phyloP scores from a whole-genome alignment of 2,113 vertebrate genomes.

The Ptilonorhynchus violaceus region DNA sequence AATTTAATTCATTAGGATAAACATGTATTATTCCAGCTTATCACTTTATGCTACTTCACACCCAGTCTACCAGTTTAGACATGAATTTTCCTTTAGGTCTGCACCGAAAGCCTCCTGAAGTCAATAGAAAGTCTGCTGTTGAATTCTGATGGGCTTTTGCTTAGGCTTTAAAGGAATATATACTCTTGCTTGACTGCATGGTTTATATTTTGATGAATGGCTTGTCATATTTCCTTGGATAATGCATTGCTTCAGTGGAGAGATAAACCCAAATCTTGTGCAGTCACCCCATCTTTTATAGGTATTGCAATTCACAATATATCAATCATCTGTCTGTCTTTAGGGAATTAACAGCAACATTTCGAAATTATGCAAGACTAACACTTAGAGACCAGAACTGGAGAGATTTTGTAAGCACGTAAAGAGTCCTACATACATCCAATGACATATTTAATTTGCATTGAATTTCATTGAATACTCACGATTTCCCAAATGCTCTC shows the following conservation, averaged over 20 bases:
- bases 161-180: conserved; percentile 1
- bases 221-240: conserved; percentile 33
- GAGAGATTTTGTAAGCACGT: background rate
- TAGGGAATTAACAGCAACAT: conserved; percentile 17
- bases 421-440: background rate
- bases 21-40: background rate
- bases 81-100: background rate
- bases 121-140: background rate
- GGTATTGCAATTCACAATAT: background rate
- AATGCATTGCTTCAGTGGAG: background rate
- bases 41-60: background rate
- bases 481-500: background rate
- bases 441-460: conserved; percentile 16
- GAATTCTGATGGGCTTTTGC: background rate
- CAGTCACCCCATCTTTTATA: conserved; percentile 21
- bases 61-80: background rate
- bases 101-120: background rate
- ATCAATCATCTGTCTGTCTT: conserved; percentile 27
- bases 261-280: conserved; percentile 23
- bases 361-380: conserved; percentile 46
- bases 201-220: conserved; percentile 55
- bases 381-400: conserved; percentile 2
- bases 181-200: background rate
- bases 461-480: background rate
- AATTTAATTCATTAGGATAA: background rate